Evolutionary conservation across 1,140 invertebrate genomes (phyloP).

Genomic region (Phortica variegata): DNA sequence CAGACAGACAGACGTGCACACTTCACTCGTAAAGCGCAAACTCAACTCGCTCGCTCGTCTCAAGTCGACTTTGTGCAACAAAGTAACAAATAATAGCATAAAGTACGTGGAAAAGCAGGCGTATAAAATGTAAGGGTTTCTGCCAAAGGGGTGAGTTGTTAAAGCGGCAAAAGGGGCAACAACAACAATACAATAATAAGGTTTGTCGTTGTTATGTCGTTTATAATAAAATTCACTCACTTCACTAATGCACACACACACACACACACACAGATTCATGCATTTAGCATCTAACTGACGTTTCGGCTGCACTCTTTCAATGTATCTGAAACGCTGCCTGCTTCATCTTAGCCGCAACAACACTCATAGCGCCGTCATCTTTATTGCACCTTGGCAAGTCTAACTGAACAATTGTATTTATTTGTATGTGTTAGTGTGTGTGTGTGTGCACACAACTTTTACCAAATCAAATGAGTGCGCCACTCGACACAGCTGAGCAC

Average conservation of each 20-base stretch:
- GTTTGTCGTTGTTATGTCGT: constrained; percentile 53
- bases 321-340: too few species aligned
- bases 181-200: neutral
- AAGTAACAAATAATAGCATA: constrained; percentile 53
- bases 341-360: neutral
- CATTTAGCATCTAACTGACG: too few species aligned
- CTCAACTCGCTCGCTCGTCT: too few species aligned
- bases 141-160: neutral
- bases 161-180: neutral
- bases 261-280: too few species aligned
- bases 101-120: constrained; percentile 22
- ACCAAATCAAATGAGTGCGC: constrained; percentile 47
- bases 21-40: constrained; percentile 17
- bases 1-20: constrained; percentile 2
- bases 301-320: too few species aligned
- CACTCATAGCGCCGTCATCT: constrained; percentile 35
- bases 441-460: constrained; percentile 29
- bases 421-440: neutral
- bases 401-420: neutral
- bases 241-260: neutral
- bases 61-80: too few species aligned
- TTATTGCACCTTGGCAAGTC: neutral
- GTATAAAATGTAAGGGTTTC: constrained; percentile 19
- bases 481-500: constrained; percentile 8
- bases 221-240: constrained; percentile 39